Percentiles rank a stretch among this genome's conserved stretches.
Conservation (phyloP, 2,113 vertebrate genomes). For the Antigone vipio region DNA sequence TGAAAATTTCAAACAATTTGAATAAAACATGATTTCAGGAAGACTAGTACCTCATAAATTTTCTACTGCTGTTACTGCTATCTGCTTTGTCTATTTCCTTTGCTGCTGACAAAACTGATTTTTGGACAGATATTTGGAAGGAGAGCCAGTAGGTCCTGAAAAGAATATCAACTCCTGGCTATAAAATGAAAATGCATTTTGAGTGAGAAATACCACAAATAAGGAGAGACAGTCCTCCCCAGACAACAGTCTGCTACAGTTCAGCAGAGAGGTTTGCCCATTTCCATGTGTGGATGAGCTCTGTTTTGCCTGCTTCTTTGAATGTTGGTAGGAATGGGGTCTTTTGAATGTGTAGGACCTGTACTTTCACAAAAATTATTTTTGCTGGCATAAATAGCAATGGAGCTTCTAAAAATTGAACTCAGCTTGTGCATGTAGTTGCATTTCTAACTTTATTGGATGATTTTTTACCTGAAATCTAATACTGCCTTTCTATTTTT, state of each 20-base stretch:
- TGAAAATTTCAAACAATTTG: background rate
- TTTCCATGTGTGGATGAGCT: background rate
- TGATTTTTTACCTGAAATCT: background rate
- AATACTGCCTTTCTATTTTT: background rate
- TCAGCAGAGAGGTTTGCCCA: background rate
- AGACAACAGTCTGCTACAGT: background rate
- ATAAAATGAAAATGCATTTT: background rate
- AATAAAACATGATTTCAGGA: background rate
- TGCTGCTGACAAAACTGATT: background rate
- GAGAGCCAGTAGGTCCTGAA: background rate
- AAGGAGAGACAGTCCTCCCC: background rate
- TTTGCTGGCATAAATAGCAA: background rate
- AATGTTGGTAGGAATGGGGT: background rate
- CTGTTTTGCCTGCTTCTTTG: background rate
- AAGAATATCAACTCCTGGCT: background rate
- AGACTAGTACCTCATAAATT: rapidly evolving
- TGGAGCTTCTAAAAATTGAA: background rate
- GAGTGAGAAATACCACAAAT: background rate
- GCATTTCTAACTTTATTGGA: background rate
- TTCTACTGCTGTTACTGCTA: background rate
- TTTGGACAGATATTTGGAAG: background rate
- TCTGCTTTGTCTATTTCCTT: background rate
- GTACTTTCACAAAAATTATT: background rate
- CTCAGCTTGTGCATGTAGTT: background rate
- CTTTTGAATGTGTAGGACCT: background rate